These are phyloP conservation scores for Zaprionus taronus DNA, from an alignment of 1,140 invertebrate species.

Conservation along the genomic window DNA sequence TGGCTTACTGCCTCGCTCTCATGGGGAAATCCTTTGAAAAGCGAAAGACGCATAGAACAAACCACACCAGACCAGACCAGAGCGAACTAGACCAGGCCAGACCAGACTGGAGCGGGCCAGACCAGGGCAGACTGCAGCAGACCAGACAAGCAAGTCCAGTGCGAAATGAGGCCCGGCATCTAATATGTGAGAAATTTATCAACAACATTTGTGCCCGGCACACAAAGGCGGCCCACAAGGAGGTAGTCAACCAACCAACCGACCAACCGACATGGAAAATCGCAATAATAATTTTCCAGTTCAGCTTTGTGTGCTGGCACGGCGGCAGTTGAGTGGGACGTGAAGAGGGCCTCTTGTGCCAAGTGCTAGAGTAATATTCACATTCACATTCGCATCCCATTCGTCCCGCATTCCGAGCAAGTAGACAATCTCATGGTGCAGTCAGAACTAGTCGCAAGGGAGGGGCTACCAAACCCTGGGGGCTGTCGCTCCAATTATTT, in stretches of 20 bases:
- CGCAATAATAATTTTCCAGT: conserved; percentile 77
- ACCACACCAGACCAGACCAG: neutral
- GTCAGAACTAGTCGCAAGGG: neutral
- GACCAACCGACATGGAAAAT: conserved; percentile 74
- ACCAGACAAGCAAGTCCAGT: neutral
- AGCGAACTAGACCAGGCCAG: neutral
- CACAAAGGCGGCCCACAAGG: conserved; percentile 37
- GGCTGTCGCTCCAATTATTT: conserved; percentile 17
- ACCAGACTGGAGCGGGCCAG: neutral
- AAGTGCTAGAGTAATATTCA: conserved; percentile 9
- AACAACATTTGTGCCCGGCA: conserved; percentile 57
- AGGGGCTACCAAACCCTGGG: neutral
- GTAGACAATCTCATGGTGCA: conserved; percentile 32
- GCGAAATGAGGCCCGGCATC: conserved; percentile 37
- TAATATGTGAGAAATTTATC: conserved; percentile 80
- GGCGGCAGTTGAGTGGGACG: neutral
- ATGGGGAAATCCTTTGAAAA: conserved; percentile 67
- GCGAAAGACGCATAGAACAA: conserved; percentile 64
- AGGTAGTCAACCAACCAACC: conserved; percentile 55
- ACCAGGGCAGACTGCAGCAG: neutral
- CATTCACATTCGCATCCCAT: neutral
- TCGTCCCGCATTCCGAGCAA: conserved; percentile 27
- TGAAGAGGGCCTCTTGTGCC: neutral
- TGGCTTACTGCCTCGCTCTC: conserved; percentile 58
- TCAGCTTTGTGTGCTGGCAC: conserved; percentile 34